phyloP scores from a whole-genome alignment of 2,113 vertebrate genomes.

The Psephotus haematonotus region DNA sequence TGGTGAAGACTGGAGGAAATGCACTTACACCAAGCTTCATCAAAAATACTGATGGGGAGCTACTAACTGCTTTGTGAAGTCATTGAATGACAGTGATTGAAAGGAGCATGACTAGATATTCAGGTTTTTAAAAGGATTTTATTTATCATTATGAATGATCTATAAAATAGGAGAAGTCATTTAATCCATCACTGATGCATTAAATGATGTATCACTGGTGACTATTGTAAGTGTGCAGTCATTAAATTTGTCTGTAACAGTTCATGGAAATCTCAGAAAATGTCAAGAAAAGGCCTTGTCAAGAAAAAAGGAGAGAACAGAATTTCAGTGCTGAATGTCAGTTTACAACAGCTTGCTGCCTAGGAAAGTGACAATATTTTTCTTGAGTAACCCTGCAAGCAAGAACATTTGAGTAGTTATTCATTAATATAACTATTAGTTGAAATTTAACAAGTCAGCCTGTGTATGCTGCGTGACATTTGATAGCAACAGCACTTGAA shows the following conservation, averaged over 20 bases:
- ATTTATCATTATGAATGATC: not conserved
- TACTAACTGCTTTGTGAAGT: not conserved
- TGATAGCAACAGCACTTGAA: not conserved
- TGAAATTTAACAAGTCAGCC: not conserved
- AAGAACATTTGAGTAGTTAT: not conserved
- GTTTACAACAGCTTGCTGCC: not conserved
- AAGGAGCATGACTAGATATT: not conserved
- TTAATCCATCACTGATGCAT: not conserved
- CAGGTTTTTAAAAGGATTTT: not conserved
- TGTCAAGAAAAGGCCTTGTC: not conserved
- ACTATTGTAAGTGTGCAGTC: accelerated
- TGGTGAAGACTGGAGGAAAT: not conserved
- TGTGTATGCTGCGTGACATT: not conserved
- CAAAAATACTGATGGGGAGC: not conserved
- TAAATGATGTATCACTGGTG: not conserved
- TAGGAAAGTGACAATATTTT: not conserved
- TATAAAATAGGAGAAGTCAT: not conserved
- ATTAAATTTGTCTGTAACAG: not conserved
- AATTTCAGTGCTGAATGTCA: not conserved
- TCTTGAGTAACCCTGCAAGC: not conserved
- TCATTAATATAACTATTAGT: not conserved
- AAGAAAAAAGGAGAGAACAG: not conserved
- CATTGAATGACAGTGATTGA: not conserved
- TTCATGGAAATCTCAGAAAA: not conserved
- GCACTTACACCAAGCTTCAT: not conserved